These are phyloP conservation scores for Takifugu ocellatus DNA, from an alignment of 2,797 vertebrate genomes.

Conservation along the genomic window DNA sequence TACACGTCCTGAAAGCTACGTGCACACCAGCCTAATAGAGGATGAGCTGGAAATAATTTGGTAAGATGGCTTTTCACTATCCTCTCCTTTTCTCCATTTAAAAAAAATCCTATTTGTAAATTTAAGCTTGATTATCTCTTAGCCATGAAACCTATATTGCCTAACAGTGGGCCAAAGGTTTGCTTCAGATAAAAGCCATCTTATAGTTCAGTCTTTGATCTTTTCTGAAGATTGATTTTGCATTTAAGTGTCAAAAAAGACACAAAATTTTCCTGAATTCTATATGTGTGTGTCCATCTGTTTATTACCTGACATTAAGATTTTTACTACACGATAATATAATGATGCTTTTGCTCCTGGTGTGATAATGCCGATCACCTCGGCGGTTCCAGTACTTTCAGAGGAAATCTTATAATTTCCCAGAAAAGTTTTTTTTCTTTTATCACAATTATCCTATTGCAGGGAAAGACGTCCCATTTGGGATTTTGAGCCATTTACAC, in stretches of 20 bases:
- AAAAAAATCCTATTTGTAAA: background rate
- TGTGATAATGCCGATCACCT: slow-evolving; percentile 43
- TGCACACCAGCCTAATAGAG: too few relatives aligned
- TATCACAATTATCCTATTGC: slow-evolving; percentile 62
- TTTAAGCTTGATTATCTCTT: background rate
- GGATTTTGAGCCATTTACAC: slow-evolving; percentile 80
- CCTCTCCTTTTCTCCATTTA: background rate
- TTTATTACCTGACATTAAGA: too few relatives aligned
- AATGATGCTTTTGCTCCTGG: background rate
- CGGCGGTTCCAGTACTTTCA: slow-evolving; percentile 42
- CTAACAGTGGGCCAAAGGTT: too few relatives aligned
- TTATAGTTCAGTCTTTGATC: slow-evolving; percentile 1
- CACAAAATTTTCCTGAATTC: too few relatives aligned
- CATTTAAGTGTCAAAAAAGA: too few relatives aligned
- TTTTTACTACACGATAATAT: too few relatives aligned
- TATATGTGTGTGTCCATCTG: too few relatives aligned
- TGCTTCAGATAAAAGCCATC: background rate
- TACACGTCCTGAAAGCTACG: too few relatives aligned
- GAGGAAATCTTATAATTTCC: slow-evolving; percentile 62
- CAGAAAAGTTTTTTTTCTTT: slow-evolving; percentile 50
- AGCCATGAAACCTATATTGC: too few relatives aligned
- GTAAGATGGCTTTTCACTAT: background rate
- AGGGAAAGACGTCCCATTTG: slow-evolving; percentile 70
- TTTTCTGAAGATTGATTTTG: too few relatives aligned
- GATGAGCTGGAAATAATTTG: too few relatives aligned